These are phyloP conservation scores for Gandaritis pyraliata DNA, from an alignment of 2,888 invertebrate species.

Conservation along the genomic window DNA sequence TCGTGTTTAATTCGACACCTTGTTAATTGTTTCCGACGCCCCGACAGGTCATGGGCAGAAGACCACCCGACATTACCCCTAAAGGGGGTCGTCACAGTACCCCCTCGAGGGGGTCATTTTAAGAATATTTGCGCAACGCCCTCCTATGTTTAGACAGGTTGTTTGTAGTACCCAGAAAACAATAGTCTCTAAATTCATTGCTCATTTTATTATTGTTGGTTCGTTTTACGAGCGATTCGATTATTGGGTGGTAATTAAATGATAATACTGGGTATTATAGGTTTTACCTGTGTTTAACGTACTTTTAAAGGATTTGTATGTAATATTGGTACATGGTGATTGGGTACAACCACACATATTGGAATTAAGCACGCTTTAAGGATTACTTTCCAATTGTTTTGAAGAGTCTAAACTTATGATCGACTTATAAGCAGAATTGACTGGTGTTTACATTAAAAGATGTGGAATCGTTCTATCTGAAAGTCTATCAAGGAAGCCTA, in stretches of 20 bases:
- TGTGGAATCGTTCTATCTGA: no score
- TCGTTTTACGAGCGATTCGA: slow-evolving; percentile 83
- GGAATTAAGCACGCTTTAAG: slow-evolving; percentile 4
- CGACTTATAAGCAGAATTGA: no score
- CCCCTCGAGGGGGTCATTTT: slow-evolving; percentile 77
- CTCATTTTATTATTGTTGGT: slow-evolving; percentile 84
- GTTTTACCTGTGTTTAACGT: slow-evolving; percentile 75
- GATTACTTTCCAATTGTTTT: background rate
- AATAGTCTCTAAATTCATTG: slow-evolving; percentile 84
- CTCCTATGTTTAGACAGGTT: slow-evolving; percentile 80
- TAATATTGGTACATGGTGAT: slow-evolving; percentile 43
- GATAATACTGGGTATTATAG: slow-evolving; percentile 83
- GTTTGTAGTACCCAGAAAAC: slow-evolving; percentile 84
- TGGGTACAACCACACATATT: slow-evolving; percentile 21
- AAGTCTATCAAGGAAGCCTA: no score
- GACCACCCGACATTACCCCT: slow-evolving; percentile 61
- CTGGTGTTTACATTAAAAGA: no score
- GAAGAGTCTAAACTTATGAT: background rate
- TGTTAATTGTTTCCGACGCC: slow-evolving; percentile 83
- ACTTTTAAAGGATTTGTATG: slow-evolving; percentile 49
- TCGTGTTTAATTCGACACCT: slow-evolving; percentile 85
- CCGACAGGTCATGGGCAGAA: slow-evolving; percentile 68
- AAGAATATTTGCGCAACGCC: slow-evolving; percentile 82
- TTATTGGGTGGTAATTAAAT: slow-evolving; percentile 84
- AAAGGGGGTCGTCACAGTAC: background rate